Base-by-base conservation (phyloP, 2,797 vertebrate species). In the Hemibagrus guttatus region DNA sequence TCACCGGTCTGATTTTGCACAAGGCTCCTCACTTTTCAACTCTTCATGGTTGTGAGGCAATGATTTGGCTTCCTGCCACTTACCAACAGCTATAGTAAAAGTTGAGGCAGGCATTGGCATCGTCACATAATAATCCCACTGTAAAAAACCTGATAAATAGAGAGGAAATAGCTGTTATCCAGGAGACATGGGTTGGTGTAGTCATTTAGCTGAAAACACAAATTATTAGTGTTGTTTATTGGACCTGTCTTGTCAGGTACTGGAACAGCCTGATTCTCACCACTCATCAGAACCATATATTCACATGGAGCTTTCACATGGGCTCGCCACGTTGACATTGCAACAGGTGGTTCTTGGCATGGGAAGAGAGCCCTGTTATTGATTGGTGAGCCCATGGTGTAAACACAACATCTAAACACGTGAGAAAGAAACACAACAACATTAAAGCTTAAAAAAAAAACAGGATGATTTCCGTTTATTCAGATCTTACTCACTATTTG, bases 321-420 rank as follows among this genome's bases (percentile, higher is more conserved):
- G 68, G 97, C 96, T 93, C 97, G 97, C 98, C 98, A 99, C 12
- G 98, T 99, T 94, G 98, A 99, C 97, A 99, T 97, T 93, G 98
- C 98, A 95, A 97, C 93, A 46, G 98, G 97, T 87, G 98, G 97
- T 88, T 99, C 98, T 94, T 99, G 98, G 95, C 98, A 99, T 75
- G 98, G 98, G 92, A 99, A 98, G 91, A 99, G 97, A 84, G 98
- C 98, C 93, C 98, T 96, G 96, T 99, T 99, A 97, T 99, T 99
- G 95, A 99, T 96, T 87, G 97, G 97, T 14, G 98, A 99, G 90
- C 98, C 98, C 85, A 96, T 94, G 0, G 97, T 99, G 95, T 98
- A 99, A 93, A 99, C 97, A 95, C 98, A 99, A 72, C 95, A 94
- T 93, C 98, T 99, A 93, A 83, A 94, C 90, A 94, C 76, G 28